A percentile compares a stretch with the other conserved stretches of the same genome.
Conservation (phyloP, 2,113 vertebrate genomes). For the Corythornis vintsioides region DNA sequence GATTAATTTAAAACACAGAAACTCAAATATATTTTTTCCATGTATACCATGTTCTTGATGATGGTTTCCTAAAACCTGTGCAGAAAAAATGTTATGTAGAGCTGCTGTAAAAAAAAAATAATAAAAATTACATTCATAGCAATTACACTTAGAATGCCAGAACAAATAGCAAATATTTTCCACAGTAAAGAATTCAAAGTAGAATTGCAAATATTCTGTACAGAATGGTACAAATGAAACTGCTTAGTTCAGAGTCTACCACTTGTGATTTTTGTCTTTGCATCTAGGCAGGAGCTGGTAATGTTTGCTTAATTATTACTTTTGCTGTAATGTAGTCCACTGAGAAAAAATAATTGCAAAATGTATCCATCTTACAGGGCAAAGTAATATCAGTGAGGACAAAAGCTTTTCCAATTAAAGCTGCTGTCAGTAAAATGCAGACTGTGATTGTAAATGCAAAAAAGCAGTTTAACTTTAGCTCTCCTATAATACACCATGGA, state of each 20-base stretch:
- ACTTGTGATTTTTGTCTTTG: slow-evolving; percentile 7
- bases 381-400: slow-evolving; percentile 43
- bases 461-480: slow-evolving; percentile 59
- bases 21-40: background rate
- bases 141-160: background rate
- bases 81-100: background rate
- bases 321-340: slow-evolving; percentile 19
- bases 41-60: background rate
- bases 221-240: background rate
- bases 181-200: background rate
- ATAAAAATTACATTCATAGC: background rate
- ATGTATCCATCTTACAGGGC: slow-evolving; percentile 44
- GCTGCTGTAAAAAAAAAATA: background rate
- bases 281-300: slow-evolving; percentile 16
- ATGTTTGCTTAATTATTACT: slow-evolving; percentile 62
- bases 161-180: slow-evolving; percentile 21
- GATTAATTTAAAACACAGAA: background rate
- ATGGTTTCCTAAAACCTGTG: background rate
- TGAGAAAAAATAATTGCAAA: slow-evolving; percentile 65
- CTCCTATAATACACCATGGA: slow-evolving; percentile 62
- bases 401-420: slow-evolving; percentile 65
- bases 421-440: slow-evolving; percentile 56
- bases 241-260: background rate
- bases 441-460: slow-evolving; percentile 63
- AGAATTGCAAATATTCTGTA: background rate